Conservation (phyloP, 2,888 invertebrate genomes). For the Zygaena filipendulae region DNA sequence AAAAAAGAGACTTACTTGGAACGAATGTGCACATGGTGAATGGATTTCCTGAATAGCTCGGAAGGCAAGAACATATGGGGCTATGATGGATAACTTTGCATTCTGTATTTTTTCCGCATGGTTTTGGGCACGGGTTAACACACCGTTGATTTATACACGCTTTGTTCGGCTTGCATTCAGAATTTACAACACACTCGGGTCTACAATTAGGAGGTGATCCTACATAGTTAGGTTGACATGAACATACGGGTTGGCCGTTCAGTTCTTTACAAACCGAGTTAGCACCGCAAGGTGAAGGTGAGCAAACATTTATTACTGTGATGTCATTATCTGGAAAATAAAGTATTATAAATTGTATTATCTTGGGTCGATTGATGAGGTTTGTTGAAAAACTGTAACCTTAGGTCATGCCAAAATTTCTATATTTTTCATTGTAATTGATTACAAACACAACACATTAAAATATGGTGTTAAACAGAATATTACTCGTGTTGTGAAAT, state of each 20-base stretch:
- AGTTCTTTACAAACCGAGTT: slow-evolving; percentile 79
- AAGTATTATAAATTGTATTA: slow-evolving; percentile 1
- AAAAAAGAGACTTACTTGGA: slow-evolving; percentile 71
- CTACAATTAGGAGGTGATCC: slow-evolving; percentile 73
- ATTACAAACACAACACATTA: neutral
- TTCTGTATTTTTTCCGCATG: slow-evolving; percentile 74
- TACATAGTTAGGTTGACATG: slow-evolving; percentile 74
- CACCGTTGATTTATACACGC: slow-evolving; percentile 78
- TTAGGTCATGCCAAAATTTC: too few species aligned
- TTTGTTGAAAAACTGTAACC: too few species aligned
- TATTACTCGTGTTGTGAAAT: too few species aligned
- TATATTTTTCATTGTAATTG: too few species aligned
- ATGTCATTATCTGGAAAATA: slow-evolving; percentile 38
- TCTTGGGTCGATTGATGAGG: too few species aligned
- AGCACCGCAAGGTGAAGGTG: slow-evolving; percentile 78
- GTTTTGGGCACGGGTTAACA: slow-evolving; percentile 74
- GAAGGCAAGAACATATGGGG: slow-evolving; percentile 76
- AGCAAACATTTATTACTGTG: slow-evolving; percentile 69
- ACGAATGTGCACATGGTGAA: slow-evolving; percentile 71
- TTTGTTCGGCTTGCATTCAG: slow-evolving; percentile 72
- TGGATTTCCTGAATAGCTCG: slow-evolving; percentile 75
- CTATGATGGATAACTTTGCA: slow-evolving; percentile 78
- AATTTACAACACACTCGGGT: slow-evolving; percentile 73
- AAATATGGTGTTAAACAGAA: too few species aligned
- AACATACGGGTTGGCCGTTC: slow-evolving; percentile 77